phyloP scores from a whole-genome alignment of 2,113 vertebrate genomes.

The Oostethus manadensis region DNA sequence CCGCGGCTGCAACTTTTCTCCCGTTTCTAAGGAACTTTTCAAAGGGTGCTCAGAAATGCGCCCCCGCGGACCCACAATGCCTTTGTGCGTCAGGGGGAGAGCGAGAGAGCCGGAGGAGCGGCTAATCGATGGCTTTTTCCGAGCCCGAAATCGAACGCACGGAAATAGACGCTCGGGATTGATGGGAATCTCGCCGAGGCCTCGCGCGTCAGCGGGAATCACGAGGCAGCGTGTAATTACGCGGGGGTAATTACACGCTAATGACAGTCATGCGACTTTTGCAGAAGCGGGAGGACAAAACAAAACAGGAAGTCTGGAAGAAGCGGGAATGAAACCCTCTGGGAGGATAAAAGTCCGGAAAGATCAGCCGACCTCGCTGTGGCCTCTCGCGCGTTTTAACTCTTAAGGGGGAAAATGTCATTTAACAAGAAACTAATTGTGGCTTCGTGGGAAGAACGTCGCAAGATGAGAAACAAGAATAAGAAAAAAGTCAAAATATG shows the following conservation, averaged over 20 bases:
- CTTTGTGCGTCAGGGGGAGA: constrained; percentile 49
- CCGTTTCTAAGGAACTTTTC: constrained; percentile 73
- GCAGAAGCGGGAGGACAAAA: constrained; percentile 16
- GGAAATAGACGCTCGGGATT: background rate
- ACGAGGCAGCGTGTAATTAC: constrained; percentile 53
- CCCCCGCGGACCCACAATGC: constrained; percentile 52
- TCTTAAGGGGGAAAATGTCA: too few relatives aligned
- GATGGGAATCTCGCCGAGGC: constrained; percentile 47
- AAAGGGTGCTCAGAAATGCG: constrained; percentile 63
- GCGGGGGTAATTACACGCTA: constrained; percentile 45
- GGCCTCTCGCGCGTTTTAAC: too few relatives aligned
- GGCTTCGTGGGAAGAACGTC: too few relatives aligned
- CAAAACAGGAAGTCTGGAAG: constrained; percentile 5
- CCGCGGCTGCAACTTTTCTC: constrained; percentile 69
- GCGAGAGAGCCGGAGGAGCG: constrained; percentile 36
- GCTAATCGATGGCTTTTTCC: constrained; percentile 60
- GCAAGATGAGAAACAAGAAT: too few relatives aligned
- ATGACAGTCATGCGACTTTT: constrained; percentile 51
- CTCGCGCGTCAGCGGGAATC: constrained; percentile 42
- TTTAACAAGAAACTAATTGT: too few relatives aligned
- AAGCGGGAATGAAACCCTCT: constrained; percentile 43
- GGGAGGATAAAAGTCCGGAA: constrained; percentile 10
- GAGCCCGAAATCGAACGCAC: constrained; percentile 40
- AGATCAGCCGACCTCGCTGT: constrained; percentile 42
- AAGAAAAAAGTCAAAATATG: too few relatives aligned